Percentiles rank a stretch among this genome's conserved stretches.
These are phyloP conservation scores for Stenotaenia linearis DNA, from an alignment of 2,888 invertebrate genomes.

Conservation along the genomic window DNA sequence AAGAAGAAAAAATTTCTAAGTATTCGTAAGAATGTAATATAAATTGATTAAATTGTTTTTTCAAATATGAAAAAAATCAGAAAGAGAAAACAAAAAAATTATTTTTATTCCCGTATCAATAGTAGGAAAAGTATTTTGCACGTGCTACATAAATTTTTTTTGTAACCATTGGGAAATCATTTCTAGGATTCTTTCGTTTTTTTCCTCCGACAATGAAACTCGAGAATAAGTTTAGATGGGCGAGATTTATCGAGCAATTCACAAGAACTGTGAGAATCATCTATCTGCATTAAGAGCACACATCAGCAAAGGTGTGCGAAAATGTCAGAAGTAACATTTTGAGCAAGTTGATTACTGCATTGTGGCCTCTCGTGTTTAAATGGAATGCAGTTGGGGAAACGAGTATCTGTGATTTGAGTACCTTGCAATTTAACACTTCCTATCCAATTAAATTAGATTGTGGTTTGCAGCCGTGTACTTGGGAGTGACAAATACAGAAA, in stretches of 20 bases:
- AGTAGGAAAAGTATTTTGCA: neutral
- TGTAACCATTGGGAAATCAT: neutral
- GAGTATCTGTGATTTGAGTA: neutral
- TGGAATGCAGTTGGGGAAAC: neutral
- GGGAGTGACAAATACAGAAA: neutral
- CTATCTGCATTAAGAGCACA: constrained; percentile 10
- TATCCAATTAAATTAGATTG: neutral
- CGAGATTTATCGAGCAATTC: neutral
- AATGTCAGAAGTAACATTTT: neutral
- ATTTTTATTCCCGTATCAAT: neutral
- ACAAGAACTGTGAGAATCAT: neutral
- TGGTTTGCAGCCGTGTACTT: neutral
- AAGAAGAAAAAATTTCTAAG: too few relatives aligned
- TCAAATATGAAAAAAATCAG: neutral
- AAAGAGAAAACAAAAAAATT: neutral
- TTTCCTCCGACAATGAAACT: neutral
- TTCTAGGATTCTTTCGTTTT: neutral
- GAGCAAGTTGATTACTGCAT: neutral
- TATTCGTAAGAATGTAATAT: too few relatives aligned
- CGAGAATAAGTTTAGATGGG: neutral
- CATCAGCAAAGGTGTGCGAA: neutral
- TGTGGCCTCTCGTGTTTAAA: constrained; percentile 3
- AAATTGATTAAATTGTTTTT: neutral
- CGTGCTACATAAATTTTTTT: neutral
- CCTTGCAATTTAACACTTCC: neutral